Evolutionary conservation across 2,113 vertebrate genomes (phyloP).

Genomic region (Penelope pileata): DNA sequence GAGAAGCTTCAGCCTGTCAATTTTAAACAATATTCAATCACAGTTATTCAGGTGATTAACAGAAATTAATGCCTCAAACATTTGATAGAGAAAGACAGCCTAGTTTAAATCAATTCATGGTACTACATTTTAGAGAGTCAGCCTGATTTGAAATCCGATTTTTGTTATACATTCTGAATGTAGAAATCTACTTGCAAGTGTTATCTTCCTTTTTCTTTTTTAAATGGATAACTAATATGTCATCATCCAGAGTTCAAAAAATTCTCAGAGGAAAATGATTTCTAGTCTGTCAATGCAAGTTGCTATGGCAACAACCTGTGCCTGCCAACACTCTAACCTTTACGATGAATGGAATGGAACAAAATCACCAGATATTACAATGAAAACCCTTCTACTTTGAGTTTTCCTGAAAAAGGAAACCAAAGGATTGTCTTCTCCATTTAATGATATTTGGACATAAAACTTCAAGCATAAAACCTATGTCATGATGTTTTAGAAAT

Average conservation of each 20-base stretch:
- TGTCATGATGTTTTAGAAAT: not conserved
- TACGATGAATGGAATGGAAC: not conserved
- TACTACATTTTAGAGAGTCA: not conserved
- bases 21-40: not conserved
- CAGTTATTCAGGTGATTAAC: too few species aligned
- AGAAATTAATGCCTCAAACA: not conserved
- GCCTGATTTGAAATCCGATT: not conserved
- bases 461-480: not conserved
- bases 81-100: not conserved
- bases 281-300: not conserved
- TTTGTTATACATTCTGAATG: not conserved
- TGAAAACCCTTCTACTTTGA: not conserved
- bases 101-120: not conserved
- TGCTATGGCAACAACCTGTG: constrained; percentile 51
- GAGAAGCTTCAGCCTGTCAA: not conserved
- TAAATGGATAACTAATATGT: not conserved
- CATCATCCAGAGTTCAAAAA: not conserved
- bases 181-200: not conserved
- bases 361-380: not conserved
- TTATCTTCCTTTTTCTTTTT: not conserved
- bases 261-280: not conserved
- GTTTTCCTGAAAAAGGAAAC: not conserved
- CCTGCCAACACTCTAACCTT: not conserved
- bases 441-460: not conserved
- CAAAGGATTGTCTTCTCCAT: not conserved